Percentiles rank a stretch among this genome's conserved stretches.
Conservation (phyloP, 1,140 invertebrate species). For the Lysiphlebus fabarum region DNA sequence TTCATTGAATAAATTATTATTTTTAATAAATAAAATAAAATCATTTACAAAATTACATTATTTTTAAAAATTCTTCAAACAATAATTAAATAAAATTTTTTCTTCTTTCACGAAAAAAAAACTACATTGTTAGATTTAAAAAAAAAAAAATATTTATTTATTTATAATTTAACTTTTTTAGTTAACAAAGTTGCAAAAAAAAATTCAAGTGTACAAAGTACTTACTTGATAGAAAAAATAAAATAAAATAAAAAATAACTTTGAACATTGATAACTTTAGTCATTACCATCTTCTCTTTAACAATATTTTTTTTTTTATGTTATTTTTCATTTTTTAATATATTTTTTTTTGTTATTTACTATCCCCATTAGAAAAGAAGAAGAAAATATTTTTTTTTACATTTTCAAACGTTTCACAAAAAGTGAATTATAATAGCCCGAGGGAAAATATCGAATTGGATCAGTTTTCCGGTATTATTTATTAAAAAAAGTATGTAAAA, state of each 20-base stretch:
- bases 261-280: conserved; percentile 28
- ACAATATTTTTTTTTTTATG: background rate
- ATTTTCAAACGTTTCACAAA: conserved; percentile 11
- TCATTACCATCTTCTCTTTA: background rate
- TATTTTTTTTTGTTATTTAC: too few species aligned
- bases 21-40: too few species aligned
- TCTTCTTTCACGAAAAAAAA: too few species aligned
- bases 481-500: conserved; percentile 13
- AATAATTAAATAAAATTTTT: too few species aligned
- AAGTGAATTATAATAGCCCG: conserved; percentile 24
- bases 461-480: conserved; percentile 19
- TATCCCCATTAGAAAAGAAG: too few species aligned
- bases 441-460: conserved; percentile 12
- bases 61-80: too few species aligned
- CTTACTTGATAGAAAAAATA: background rate
- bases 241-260: conserved; percentile 25
- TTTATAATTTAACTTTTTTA: too few species aligned
- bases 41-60: too few species aligned
- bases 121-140: too few species aligned
- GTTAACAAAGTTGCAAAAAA: background rate
- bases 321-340: background rate
- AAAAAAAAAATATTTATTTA: too few species aligned
- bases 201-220: background rate
- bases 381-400: background rate
- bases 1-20: too few species aligned